A percentile compares a stretch with the other conserved stretches of the same genome.
These are phyloP conservation scores for Cheilosia impressa DNA, from an alignment of 2,888 invertebrate genomes.

Conservation along the genomic window DNA sequence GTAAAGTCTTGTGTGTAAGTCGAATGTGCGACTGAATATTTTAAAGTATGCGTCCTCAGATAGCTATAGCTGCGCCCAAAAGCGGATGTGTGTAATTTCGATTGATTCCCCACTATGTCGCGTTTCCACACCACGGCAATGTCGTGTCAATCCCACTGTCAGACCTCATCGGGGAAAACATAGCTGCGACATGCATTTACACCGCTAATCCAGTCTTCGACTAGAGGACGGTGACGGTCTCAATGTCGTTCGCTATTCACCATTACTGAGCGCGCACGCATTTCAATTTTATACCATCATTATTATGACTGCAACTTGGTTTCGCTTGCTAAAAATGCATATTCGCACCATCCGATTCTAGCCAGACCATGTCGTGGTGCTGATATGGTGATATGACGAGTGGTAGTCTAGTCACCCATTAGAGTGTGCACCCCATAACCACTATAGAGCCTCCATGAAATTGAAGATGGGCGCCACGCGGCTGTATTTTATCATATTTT, in stretches of 20 bases:
- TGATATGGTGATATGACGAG: constrained; percentile 63
- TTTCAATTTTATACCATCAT: too few relatives aligned
- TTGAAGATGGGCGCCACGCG: constrained; percentile 75
- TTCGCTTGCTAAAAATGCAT: constrained; percentile 10
- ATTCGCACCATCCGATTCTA: constrained; percentile 38
- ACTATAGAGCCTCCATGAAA: constrained; percentile 53
- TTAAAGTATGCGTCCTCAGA: too few relatives aligned
- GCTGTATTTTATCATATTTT: constrained; percentile 74
- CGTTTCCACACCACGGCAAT: background rate
- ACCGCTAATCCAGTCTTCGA: background rate
- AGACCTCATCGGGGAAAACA: background rate
- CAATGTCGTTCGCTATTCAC: constrained; percentile 59
- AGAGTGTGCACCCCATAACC: constrained; percentile 54
- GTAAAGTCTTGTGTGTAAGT: too few relatives aligned
- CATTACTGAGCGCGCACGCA: constrained; percentile 19
- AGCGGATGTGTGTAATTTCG: background rate
- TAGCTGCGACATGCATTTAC: background rate
- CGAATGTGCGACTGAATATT: too few relatives aligned
- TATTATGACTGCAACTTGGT: constrained; percentile 17
- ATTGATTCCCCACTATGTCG: background rate
- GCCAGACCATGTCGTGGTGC: constrained; percentile 39
- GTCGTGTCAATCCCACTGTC: constrained; percentile 31
- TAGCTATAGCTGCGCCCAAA: background rate
- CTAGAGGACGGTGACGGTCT: constrained; percentile 18
- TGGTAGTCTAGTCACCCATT: constrained; percentile 66